Percentiles rank a stretch among this genome's conserved stretches.
Evolutionary conservation across 2,888 invertebrate species (phyloP).

Genomic region (Himalopsyche tibetana): DNA sequence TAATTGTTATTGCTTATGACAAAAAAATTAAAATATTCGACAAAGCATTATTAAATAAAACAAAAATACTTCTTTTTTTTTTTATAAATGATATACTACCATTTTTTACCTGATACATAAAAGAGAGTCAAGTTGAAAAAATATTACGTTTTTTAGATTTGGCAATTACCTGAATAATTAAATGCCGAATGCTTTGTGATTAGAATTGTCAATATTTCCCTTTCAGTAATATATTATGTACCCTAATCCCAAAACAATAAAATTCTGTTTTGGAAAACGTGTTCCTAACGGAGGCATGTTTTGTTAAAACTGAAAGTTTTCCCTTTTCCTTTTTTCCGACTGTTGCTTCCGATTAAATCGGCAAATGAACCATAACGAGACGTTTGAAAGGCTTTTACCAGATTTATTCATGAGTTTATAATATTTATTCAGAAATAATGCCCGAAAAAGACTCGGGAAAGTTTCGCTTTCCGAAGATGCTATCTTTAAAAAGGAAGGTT

Average conservation of each 20-base stretch:
- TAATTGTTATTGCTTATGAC: no score
- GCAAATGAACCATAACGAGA: slow-evolving; percentile 58
- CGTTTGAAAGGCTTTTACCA: slow-evolving; percentile 59
- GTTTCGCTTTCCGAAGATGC: slow-evolving; percentile 29
- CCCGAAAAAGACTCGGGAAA: slow-evolving; percentile 26
- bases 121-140: no score
- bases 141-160: no score
- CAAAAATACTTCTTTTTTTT: no score
- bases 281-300: slow-evolving; percentile 53
- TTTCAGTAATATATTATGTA: neutral
- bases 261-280: neutral
- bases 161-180: no score
- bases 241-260: slow-evolving; percentile 44
- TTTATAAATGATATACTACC: no score
- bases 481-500: slow-evolving; percentile 25
- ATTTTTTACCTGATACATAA: no score
- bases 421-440: slow-evolving; percentile 34
- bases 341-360: slow-evolving; percentile 64
- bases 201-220: slow-evolving; percentile 3
- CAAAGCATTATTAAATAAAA: no score
- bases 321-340: slow-evolving; percentile 59
- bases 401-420: slow-evolving; percentile 43
- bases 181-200: neutral
- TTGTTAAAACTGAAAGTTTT: slow-evolving; percentile 47
- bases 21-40: no score